These are phyloP conservation scores for Drosophila lowei DNA, from an alignment of 1,140 invertebrate genomes.

Conservation along the genomic window DNA sequence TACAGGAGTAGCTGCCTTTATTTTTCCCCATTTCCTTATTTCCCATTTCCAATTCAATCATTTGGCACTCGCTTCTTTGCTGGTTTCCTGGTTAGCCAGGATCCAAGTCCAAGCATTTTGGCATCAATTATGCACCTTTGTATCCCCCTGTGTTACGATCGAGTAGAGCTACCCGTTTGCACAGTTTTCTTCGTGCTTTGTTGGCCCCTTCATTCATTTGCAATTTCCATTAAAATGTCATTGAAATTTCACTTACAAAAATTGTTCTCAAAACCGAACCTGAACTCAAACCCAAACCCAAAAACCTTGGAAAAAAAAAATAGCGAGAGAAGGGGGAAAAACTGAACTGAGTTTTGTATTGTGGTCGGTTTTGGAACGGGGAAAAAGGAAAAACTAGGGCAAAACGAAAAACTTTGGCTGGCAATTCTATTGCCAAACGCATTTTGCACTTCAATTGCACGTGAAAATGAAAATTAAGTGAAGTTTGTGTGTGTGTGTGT, in stretches of 20 bases:
- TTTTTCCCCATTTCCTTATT: no score
- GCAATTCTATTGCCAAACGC: slow-evolving; percentile 59
- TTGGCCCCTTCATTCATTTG: slow-evolving; percentile 38
- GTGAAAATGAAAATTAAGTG: slow-evolving; percentile 55
- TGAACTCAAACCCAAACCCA: no score
- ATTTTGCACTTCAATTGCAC: slow-evolving; percentile 62
- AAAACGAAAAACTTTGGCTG: slow-evolving; percentile 45
- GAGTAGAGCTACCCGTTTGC: neutral
- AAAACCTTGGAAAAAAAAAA: no score
- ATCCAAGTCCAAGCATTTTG: slow-evolving; percentile 9
- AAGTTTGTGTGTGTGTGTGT: slow-evolving; percentile 1
- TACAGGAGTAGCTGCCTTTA: no score
- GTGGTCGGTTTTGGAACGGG: neutral
- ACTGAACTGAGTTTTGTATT: slow-evolving; percentile 55
- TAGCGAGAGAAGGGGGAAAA: slow-evolving; percentile 32
- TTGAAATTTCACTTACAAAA: slow-evolving; percentile 78
- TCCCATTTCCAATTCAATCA: neutral
- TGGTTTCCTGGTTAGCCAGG: neutral
- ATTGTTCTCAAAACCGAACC: slow-evolving; percentile 46
- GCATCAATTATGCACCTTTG: slow-evolving; percentile 46
- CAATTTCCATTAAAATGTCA: slow-evolving; percentile 78
- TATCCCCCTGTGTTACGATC: slow-evolving; percentile 3
- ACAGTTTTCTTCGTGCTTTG: neutral
- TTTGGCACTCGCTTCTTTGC: neutral
- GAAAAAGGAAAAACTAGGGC: no score